Base-by-base conservation (phyloP, 2,113 vertebrate species). In the Anas platyrhynchos region DNA sequence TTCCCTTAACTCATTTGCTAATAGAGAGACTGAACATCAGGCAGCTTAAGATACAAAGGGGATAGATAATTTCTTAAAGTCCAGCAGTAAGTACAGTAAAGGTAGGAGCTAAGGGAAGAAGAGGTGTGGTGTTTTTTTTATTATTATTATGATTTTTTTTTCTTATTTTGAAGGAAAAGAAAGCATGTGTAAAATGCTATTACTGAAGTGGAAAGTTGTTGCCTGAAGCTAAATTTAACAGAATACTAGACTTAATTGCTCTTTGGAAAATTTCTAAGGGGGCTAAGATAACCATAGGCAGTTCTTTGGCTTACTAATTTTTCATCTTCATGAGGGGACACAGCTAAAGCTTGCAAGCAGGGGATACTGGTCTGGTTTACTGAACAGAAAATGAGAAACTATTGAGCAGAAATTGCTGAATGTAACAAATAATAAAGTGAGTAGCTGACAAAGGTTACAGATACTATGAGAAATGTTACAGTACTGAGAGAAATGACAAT, bases 241-340 rank as follows among this genome's bases (percentile, higher is more conserved):
- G 71, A 92, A 79, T 54, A 44, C 7, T 41, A 54, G 58, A 58
- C 16, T 76, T 94, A 94, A 76, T 58, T 91, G 67, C 36, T 82
- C 44, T 69, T 87, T 46, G 1, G 3, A 68, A 93, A 58, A 54
- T 41, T 88, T 93, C 48, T 74, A 46, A 46, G 58, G 48, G 34
- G 91, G 32, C 43, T 91, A 36, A 58, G 67, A 41, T 69, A 85
- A 79, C 63, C 85, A 82, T 13, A 86, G 69, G 86, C 72, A 66
- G 21, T 74, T 88, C 69, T 82, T 84, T 48, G 29, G 38, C 43
- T 91, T 71, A 52, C 61, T 81, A 55, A 91, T 75, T 90, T 95
- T 95, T 87, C 78, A 73, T 38, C 54, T 82, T 89, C 17, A 3
- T 61, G n/a, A 34, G 65, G 65, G 3, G 34, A 36, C 13, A 12